A percentile compares a stretch with the other conserved stretches of the same genome.
Conservation (phyloP, 2,113 vertebrate species). For the Opisthocomus hoazin region DNA sequence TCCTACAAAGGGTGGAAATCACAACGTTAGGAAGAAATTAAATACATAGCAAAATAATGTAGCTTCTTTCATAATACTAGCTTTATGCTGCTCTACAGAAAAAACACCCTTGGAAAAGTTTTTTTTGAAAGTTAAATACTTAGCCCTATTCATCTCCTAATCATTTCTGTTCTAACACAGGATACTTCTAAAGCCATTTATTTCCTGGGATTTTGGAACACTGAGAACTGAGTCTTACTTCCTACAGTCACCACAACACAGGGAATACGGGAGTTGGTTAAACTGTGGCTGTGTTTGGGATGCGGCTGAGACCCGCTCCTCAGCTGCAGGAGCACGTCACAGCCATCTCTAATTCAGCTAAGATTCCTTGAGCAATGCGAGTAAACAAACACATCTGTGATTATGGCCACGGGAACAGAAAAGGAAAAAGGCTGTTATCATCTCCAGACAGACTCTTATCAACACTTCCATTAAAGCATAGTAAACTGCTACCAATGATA, state of each 20-base stretch:
- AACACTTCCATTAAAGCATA: constrained; percentile 40
- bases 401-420: not conserved
- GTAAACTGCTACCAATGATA: constrained; percentile 19
- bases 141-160: not conserved
- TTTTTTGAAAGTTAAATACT: not conserved
- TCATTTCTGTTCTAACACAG: not conserved
- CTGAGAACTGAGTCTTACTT: not conserved
- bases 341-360: not conserved
- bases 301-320: not conserved
- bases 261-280: not conserved
- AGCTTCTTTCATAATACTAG: not conserved
- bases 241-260: not conserved
- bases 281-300: not conserved
- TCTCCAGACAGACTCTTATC: constrained; percentile 45
- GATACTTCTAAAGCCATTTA: not conserved
- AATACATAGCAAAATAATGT: fast-evolving
- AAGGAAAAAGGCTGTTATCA: constrained; percentile 9
- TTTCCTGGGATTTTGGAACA: not conserved
- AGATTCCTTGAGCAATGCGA: not conserved
- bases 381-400: not conserved
- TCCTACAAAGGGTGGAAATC: not conserved
- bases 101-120: not conserved
- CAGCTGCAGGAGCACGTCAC: not conserved
- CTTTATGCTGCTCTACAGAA: not conserved
- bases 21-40: not conserved